phyloP scores from a whole-genome alignment of 92 coral and sea anemone genomes.

The Plumapathes pennacea region DNA sequence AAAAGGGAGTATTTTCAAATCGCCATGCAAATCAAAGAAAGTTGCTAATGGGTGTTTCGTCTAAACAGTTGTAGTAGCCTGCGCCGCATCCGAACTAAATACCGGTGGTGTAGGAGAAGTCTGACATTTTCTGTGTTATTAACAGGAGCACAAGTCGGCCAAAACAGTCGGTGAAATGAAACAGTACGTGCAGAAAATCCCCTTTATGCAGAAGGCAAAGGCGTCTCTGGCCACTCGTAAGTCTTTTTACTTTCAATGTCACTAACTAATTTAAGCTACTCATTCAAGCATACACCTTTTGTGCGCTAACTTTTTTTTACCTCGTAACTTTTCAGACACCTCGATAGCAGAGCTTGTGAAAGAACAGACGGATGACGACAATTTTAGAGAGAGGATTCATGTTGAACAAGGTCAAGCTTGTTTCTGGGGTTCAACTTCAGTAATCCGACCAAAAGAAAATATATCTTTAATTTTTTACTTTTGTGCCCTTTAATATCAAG shows the following conservation, averaged over 20 bases:
- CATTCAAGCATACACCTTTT: background rate
- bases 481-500: no score
- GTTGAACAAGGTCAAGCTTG: conserved; percentile 93
- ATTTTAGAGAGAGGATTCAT: conserved; percentile 83
- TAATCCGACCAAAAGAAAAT: no score
- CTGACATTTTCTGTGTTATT: background rate
- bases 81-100: no score
- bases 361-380: conserved; percentile 92
- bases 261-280: no score
- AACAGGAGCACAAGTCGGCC: conserved; percentile 95
- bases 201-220: conserved; percentile 94
- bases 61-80: no score
- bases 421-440: no score
- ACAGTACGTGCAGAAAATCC: conserved; percentile 91
- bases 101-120: background rate
- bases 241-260: no score
- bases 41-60: no score
- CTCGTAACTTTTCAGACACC: conserved; percentile 48
- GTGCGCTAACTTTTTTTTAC: background rate
- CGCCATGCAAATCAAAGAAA: no score
- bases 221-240: conserved; percentile 95
- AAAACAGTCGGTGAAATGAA: conserved; percentile 99
- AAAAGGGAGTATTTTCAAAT: no score
- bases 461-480: no score
- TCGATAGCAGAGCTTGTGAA: conserved; percentile 93